A percentile compares a stretch with the other conserved stretches of the same genome.
phyloP scores from a whole-genome alignment of 1,140 invertebrate species.

The Drosophila nigromelanica region DNA sequence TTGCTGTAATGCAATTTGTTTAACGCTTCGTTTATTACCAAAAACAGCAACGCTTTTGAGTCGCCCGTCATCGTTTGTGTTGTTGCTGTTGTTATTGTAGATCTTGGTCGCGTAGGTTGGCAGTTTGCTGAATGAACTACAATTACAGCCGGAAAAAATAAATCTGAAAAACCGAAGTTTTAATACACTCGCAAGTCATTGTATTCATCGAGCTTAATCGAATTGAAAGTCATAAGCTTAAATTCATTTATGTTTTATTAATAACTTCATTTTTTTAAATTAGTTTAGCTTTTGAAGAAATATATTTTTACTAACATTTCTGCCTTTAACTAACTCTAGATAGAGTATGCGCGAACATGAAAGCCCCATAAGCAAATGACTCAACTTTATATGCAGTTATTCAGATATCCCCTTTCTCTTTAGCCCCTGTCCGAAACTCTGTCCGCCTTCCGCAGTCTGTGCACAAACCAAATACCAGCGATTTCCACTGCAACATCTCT shows the following conservation, averaged over 20 bases:
- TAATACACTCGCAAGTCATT: background rate
- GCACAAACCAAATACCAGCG: background rate
- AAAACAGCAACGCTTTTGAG: constrained; percentile 72
- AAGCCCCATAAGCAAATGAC: too few relatives aligned
- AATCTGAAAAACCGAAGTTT: background rate
- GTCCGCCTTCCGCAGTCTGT: too few relatives aligned
- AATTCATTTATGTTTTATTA: too few relatives aligned
- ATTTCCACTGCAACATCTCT: constrained; percentile 15
- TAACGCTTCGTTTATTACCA: constrained; percentile 82
- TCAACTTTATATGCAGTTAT: constrained; percentile 7
- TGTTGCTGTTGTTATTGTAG: constrained; percentile 38
- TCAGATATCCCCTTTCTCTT: too few relatives aligned
- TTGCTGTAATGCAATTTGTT: constrained; percentile 80
- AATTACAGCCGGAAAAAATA: constrained; percentile 19
- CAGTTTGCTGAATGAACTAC: constrained; percentile 29
- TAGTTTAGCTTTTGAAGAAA: too few relatives aligned
- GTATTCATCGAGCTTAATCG: too few relatives aligned
- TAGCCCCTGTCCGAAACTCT: background rate
- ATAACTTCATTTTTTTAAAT: too few relatives aligned
- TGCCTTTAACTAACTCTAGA: too few relatives aligned
- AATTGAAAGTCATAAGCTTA: too few relatives aligned
- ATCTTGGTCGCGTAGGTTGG: constrained; percentile 51
- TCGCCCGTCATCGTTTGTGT: constrained; percentile 15
- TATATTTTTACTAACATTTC: too few relatives aligned
- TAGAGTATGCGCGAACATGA: too few relatives aligned